These are phyloP conservation scores for Maccullochella peelii DNA, from an alignment of 2,113 vertebrate genomes.

Conservation along the genomic window DNA sequence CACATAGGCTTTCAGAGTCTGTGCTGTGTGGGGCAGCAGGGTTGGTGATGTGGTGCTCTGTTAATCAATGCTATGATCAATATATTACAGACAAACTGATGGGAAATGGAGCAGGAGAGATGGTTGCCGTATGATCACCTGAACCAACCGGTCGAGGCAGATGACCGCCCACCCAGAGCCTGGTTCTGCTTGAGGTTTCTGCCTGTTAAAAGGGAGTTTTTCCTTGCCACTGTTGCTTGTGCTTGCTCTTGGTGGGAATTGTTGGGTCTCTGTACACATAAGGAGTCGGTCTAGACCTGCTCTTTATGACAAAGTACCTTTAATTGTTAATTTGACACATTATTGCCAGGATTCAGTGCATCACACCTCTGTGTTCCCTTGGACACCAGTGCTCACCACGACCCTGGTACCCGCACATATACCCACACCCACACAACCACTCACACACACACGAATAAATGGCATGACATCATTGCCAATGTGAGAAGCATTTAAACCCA, in stretches of 20 bases:
- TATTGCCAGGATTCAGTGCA: not conserved
- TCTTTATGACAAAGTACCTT: no score
- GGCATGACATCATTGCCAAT: constrained; percentile 69
- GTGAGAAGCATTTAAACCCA: constrained; percentile 73
- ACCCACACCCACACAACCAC: constrained; percentile 25
- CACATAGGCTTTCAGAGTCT: constrained; percentile 41
- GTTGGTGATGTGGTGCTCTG: constrained; percentile 56
- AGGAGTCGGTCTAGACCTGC: no score
- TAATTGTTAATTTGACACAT: not conserved
- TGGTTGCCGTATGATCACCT: constrained; percentile 6
- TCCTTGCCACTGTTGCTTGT: no score
- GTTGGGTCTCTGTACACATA: no score
- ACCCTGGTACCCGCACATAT: not conserved
- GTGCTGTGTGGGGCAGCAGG: constrained; percentile 32
- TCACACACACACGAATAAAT: constrained; percentile 44
- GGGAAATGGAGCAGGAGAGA: constrained; percentile 57
- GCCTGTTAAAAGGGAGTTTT: no score
- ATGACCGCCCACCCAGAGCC: no score
- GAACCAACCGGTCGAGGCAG: no score
- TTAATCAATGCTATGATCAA: constrained; percentile 74
- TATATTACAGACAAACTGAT: constrained; percentile 59
- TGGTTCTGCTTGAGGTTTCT: no score
- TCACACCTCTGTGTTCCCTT: constrained; percentile 32
- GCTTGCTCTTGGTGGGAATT: no score
- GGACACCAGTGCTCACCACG: constrained; percentile 4